Evolutionary conservation across 2,888 invertebrate species (phyloP), one percentile per base, ranked within the genome.

Genomic region (Hyalella azteca): DNA sequence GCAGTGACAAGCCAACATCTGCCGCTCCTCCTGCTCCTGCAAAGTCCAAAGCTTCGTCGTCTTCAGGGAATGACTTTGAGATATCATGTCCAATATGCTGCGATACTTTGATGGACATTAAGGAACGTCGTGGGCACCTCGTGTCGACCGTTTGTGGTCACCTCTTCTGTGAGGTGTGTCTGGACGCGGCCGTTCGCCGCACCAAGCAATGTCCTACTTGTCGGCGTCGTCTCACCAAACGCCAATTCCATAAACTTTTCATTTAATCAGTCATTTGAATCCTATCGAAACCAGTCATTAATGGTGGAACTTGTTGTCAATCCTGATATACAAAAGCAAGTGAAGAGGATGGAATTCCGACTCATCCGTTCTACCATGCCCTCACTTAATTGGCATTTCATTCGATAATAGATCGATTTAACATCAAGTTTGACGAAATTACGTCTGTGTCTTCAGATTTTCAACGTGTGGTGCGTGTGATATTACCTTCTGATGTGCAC

Each of bases 71-170:
- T 41, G 78, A 41, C n/a, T 39, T 40, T 13, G 79, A 48, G 11
- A 45, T 79, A 29, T 73, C 73, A 22, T 79, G 79, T 48, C 73
- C 79, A 22, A 79, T 79, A n/a, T 79, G 79, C 73, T 73, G 73
- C 13, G 79, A 79, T 32, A 66, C 73, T 29, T 36, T 73, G n/a
- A 26, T 45, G 15, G 79, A 79, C 26, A 26, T 79, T 7, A 79
- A 79, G 73, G 15, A n/a, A 19, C 40, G 39, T 19, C 45, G 79
- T n/a, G 66, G 48, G 41, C 49, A 45, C 26, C 22, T 79, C 19
- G 66, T 73, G 9, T 79, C 79, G 5, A 79, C 79, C 1, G 48
- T 73, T 22, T 79, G 79, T 54, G 79, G 79, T 49, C 79, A 79
- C 40, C 45, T 79, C 49, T 79, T 79, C 50, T 79, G 79, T 36